Evolutionary conservation across 2,797 vertebrate species (phyloP).

Genomic region (Anguilla megastoma): DNA sequence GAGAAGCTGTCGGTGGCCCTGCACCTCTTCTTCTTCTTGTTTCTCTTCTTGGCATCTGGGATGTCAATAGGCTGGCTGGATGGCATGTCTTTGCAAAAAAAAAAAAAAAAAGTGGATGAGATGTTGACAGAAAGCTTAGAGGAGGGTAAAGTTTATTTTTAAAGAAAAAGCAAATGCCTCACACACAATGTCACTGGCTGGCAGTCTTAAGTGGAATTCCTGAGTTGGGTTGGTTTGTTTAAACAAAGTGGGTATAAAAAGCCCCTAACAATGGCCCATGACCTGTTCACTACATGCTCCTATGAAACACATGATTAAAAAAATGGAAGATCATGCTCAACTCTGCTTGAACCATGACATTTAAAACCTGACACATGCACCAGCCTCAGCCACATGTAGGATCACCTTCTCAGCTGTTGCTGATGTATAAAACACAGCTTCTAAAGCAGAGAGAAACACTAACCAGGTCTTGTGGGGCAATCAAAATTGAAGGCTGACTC

Average conservation of each 20-base stretch:
- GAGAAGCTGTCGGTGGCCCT: constrained; percentile 97
- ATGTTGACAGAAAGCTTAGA: not conserved
- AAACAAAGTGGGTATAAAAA: not conserved
- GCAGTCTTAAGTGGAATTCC: not conserved
- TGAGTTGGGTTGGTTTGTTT: not conserved
- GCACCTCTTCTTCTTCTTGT: constrained; percentile 98
- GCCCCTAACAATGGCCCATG: too few species aligned
- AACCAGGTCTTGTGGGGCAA: constrained; percentile 85
- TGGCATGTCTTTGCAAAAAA: constrained; percentile 80
- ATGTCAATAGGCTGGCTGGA: constrained; percentile 95
- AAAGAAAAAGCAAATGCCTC: not conserved
- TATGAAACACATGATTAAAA: not conserved
- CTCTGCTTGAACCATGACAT: not conserved
- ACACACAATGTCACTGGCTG: not conserved
- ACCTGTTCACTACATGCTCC: not conserved
- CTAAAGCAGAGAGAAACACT: constrained; percentile 46
- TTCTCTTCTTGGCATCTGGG: constrained; percentile 92
- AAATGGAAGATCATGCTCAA: not conserved
- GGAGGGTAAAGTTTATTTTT: not conserved
- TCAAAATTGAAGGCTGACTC: constrained; percentile 88
- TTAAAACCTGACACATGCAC: not conserved
- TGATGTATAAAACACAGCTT: not conserved
- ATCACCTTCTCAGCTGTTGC: not conserved
- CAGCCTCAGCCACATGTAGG: not conserved
- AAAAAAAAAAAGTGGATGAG: not conserved